These are phyloP conservation scores for Anguilla rostrata DNA, from an alignment of 2,113 vertebrate genomes.

Conservation along the genomic window DNA sequence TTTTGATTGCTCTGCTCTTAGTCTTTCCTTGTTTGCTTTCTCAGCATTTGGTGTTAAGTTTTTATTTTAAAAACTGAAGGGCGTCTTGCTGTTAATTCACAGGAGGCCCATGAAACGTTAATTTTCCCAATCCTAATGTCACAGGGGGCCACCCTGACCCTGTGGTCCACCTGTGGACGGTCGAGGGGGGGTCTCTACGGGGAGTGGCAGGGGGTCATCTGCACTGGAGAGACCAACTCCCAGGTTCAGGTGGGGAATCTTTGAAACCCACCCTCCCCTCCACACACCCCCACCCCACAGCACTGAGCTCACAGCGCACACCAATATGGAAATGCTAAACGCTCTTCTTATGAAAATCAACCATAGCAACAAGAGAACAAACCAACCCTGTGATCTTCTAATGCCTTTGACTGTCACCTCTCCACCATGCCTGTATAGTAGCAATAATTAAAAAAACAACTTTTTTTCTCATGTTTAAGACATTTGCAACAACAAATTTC, in stretches of 20 bases:
- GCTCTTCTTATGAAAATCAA: not conserved
- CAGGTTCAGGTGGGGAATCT: slow-evolving; percentile 81
- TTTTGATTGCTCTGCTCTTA: too few relatives aligned
- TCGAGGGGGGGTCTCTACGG: slow-evolving; percentile 85
- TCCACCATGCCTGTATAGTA: not conserved
- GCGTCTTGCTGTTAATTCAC: not conserved
- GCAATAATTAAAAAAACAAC: not conserved
- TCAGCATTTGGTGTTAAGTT: not conserved
- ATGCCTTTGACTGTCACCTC: not conserved
- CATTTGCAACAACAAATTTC: not conserved
- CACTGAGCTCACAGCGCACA: too few relatives aligned
- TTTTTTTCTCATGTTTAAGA: not conserved
- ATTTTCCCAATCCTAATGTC: slow-evolving; percentile 34
- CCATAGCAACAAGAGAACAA: too few relatives aligned
- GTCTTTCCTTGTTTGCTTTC: too few relatives aligned
- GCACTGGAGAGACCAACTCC: slow-evolving; percentile 86
- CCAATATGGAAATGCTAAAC: not conserved
- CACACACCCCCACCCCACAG: not conserved
- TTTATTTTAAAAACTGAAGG: slow-evolving; percentile 12
- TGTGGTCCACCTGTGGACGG: slow-evolving; percentile 92
- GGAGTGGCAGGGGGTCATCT: slow-evolving; percentile 95
- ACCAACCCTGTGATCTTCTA: not conserved
- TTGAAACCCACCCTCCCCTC: too few relatives aligned
- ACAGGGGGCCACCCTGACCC: slow-evolving; percentile 88
- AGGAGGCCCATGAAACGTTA: too few relatives aligned